A percentile compares a stretch with the other conserved stretches of the same genome.
phyloP scores from a whole-genome alignment of 2,888 invertebrate genomes.

The Ganaspis brasiliensis region DNA sequence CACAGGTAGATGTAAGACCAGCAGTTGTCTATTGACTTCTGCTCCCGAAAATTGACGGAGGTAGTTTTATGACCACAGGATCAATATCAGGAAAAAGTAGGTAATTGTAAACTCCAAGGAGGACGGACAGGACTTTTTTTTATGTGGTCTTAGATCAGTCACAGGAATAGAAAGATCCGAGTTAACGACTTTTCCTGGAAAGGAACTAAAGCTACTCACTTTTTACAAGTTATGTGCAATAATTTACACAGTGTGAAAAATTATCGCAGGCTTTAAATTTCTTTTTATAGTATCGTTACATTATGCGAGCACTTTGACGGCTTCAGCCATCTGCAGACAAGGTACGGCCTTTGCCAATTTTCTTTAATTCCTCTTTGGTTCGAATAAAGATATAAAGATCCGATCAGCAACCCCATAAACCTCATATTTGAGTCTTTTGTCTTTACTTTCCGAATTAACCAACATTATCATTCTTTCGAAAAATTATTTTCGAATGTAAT shows the following conservation, averaged over 20 bases:
- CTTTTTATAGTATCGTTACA: conserved; percentile 32
- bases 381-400: conserved; percentile 10
- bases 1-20: conserved; percentile 31
- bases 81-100: conserved; percentile 23
- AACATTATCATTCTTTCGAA: too few species aligned
- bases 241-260: conserved; percentile 31
- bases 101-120: conserved; percentile 25
- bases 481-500: too few species aligned
- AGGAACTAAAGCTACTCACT: conserved; percentile 18
- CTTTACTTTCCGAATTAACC: too few species aligned
- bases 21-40: conserved; percentile 14
- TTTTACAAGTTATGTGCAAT: conserved; percentile 13
- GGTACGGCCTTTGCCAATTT: conserved; percentile 1
- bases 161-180: conserved; percentile 31
- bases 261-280: conserved; percentile 26
- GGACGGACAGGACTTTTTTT: conserved; percentile 11
- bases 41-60: conserved; percentile 13
- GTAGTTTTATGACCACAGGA: conserved; percentile 23
- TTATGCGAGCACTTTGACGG: conserved; percentile 13
- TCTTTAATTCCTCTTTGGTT: neutral
- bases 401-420: neutral
- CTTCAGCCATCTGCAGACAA: conserved; percentile 10
- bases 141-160: conserved; percentile 31
- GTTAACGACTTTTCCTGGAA: conserved; percentile 39
- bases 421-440: neutral